Percentiles rank a stretch among this genome's conserved stretches.
Evolutionary conservation across 2,113 vertebrate genomes (phyloP).

Genomic region (Camelus dromedarius): DNA sequence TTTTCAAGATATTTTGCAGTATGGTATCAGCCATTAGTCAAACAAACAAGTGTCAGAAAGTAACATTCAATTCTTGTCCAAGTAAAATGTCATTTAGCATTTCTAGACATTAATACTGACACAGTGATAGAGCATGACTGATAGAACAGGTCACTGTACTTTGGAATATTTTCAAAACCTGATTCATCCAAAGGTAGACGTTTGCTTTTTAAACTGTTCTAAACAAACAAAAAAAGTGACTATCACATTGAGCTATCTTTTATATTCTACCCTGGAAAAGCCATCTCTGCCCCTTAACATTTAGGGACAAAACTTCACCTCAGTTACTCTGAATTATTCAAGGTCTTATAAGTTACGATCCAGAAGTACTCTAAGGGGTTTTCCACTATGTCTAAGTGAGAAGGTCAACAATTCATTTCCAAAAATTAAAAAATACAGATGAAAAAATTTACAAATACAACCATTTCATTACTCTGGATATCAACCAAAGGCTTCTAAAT

Average conservation of each 20-base stretch:
- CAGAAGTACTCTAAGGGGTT: neutral
- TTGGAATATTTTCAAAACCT: neutral
- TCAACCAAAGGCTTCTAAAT: neutral
- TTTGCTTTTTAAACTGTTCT: neutral
- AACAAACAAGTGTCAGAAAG: neutral
- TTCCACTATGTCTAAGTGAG: neutral
- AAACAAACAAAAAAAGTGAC: neutral
- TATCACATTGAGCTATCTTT: neutral
- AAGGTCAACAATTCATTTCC: neutral
- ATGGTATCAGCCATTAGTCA: neutral
- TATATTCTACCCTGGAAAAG: neutral
- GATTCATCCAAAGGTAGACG: neutral
- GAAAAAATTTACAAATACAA: neutral
- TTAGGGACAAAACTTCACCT: neutral
- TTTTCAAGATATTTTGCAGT: neutral
- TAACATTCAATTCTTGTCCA: neutral
- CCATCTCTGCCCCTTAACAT: neutral
- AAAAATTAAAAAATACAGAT: neutral
- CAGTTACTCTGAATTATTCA: constrained; percentile 5
- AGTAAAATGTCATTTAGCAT: neutral
- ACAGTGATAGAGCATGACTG: neutral
- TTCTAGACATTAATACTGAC: neutral
- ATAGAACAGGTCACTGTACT: neutral
- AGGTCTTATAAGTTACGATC: neutral
- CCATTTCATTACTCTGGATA: neutral